Conservation (phyloP, 2,113 vertebrate species). For the Asarcornis scutulata region DNA sequence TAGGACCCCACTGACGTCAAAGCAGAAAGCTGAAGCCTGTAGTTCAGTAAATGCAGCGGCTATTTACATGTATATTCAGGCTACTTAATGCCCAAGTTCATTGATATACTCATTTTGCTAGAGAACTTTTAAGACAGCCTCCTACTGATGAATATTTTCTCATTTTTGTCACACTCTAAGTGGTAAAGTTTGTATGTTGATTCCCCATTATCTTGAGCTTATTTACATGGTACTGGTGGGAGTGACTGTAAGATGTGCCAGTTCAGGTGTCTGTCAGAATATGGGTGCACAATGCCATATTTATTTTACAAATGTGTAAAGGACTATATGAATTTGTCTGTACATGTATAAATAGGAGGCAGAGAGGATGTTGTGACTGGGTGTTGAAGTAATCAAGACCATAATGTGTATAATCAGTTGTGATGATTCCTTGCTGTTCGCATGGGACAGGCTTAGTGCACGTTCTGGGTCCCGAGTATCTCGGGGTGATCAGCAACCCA, state of each 20-base stretch:
- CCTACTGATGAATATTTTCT: neutral
- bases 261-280: neutral
- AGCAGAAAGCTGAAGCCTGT: neutral
- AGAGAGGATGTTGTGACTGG: no score
- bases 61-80: neutral
- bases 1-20: neutral
- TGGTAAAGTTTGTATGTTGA: neutral
- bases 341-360: no score
- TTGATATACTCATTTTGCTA: neutral
- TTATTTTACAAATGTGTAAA: no score
- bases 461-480: no score
- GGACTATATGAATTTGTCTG: no score
- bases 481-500: neutral
- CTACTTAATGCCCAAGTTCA: neutral
- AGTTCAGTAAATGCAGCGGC: neutral
- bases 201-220: neutral
- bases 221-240: neutral
- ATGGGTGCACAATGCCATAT: no score
- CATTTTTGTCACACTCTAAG: neutral
- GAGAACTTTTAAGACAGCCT: neutral
- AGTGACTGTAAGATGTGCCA: neutral
- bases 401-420: no score
- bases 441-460: no score
- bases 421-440: no score
- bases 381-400: no score